Base-by-base conservation (phyloP, 92 coral and sea anemone genomes). In the Actinostola sp. region DNA sequence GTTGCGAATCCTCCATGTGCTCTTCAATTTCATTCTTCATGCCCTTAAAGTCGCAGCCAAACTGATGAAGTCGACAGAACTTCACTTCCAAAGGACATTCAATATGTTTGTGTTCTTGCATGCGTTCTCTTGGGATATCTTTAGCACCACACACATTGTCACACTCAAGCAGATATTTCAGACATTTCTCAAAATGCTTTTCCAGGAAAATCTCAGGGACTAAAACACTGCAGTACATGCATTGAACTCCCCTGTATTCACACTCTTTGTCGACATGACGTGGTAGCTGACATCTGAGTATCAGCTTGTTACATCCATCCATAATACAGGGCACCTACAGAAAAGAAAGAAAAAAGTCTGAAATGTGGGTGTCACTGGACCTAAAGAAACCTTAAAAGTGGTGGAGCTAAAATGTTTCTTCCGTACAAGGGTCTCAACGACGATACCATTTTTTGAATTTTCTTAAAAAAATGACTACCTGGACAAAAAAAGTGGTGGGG, bases 211-310 rank as follows among this genome's bases (percentile, higher is more conserved):
- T 81, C 28, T 86, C 83, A n/a, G 91, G 67, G 11, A 62, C 64
- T 6, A 66, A 80, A 28, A 24, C 34, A 21, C 39, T 51, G 65
- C 98, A 93, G 56, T 88, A 90, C 51, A 71, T 70, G 27, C 98
- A 93, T 17, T 79, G 51, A 0, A 72, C 67, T 20, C 35, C 66
- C 62, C 84, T 87, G 69, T 78, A 93, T 11, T 38, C 42, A 48
- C 98, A 93, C 1, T 82, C 93, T 26, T 88, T 86, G 27, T 88
- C 82, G 21, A 90, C 33, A 20, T 93, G 98, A 48, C 86, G 83
- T 13, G 90, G 89, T 42, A 93, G 54, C 51, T 66, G 88, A 63
- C 70, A 61, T 48, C 92, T 82, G 13, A 76, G 79, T 34, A 88
- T 32, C 28, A 53, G 50, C 17, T 45, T 73, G 6, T 35, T 26